These are phyloP conservation scores for Mesitornis unicolor DNA, from an alignment of 2,113 vertebrate species.

Conservation along the genomic window DNA sequence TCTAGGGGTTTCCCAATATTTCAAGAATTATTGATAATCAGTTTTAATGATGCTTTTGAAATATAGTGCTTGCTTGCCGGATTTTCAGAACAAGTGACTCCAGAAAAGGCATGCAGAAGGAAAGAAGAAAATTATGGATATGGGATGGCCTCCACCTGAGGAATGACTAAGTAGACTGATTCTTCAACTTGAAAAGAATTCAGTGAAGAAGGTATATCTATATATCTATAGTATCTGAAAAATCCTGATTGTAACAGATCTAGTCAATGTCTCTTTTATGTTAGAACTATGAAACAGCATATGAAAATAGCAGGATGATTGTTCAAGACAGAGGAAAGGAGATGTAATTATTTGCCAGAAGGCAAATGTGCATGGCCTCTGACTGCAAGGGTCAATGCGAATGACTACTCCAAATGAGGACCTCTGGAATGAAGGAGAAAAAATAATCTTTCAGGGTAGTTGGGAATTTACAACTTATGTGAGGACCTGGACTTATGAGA, in stretches of 20 bases:
- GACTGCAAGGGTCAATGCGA: not conserved
- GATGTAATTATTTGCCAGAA: not conserved
- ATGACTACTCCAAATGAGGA: not conserved
- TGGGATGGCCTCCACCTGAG: not conserved
- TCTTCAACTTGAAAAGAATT: not conserved
- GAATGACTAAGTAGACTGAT: not conserved
- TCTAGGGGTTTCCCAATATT: not conserved
- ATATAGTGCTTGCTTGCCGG: not conserved
- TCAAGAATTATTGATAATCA: not conserved
- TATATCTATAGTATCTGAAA: not conserved
- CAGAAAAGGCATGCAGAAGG: not conserved
- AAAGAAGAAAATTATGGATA: not conserved
- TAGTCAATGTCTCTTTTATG: not conserved
- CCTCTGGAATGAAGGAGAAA: not conserved
- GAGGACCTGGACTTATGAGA: not conserved
- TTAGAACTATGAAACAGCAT: not conserved
- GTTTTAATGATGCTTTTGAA: not conserved
- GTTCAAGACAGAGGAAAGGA: not conserved
- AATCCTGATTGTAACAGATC: not conserved
- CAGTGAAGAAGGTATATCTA: not conserved
- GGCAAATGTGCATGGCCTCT: not conserved
- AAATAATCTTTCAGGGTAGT: not conserved
- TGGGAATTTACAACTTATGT: not conserved
- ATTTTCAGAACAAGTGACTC: not conserved
- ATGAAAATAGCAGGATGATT: not conserved